These are phyloP conservation scores for Alligator mississippiensis DNA, from an alignment of 2,113 vertebrate species.

Conservation along the genomic window DNA sequence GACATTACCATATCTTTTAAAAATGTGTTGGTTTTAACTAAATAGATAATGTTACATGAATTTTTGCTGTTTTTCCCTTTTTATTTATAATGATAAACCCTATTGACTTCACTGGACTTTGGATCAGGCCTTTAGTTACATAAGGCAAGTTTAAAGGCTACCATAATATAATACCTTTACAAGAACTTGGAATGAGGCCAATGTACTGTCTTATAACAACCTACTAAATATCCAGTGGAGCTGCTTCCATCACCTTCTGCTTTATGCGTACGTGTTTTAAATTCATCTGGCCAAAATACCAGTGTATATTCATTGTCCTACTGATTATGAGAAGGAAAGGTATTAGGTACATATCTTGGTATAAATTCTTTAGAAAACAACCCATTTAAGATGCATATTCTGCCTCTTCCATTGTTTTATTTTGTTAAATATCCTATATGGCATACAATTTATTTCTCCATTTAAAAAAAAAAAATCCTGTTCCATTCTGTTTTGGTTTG, in stretches of 20 bases:
- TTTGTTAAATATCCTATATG: conserved; percentile 62
- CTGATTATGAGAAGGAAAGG: conserved; percentile 6
- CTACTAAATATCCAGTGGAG: conserved; percentile 3
- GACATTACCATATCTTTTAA: background rate
- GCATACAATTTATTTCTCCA: conserved; percentile 73
- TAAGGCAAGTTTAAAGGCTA: background rate
- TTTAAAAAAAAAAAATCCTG: conserved; percentile 40
- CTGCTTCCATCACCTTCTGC: background rate
- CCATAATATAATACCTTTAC: rapidly evolving
- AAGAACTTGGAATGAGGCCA: background rate
- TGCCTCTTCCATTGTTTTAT: conserved; percentile 40
- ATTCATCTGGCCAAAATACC: background rate
- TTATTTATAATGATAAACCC: background rate
- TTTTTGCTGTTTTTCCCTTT: background rate
- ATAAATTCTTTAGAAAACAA: conserved; percentile 55
- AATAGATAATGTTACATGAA: background rate
- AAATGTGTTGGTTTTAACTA: background rate
- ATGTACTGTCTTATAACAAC: background rate
- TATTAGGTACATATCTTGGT: conserved; percentile 45
- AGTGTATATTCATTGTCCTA: background rate
- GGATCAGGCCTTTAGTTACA: background rate
- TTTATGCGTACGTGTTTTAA: background rate
- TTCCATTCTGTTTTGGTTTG: conserved; percentile 86
- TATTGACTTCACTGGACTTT: background rate
- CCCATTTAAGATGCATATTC: conserved; percentile 55